phyloP scores from a whole-genome alignment of 2,797 vertebrate genomes.

The Brachyrhaphis roseni region DNA sequence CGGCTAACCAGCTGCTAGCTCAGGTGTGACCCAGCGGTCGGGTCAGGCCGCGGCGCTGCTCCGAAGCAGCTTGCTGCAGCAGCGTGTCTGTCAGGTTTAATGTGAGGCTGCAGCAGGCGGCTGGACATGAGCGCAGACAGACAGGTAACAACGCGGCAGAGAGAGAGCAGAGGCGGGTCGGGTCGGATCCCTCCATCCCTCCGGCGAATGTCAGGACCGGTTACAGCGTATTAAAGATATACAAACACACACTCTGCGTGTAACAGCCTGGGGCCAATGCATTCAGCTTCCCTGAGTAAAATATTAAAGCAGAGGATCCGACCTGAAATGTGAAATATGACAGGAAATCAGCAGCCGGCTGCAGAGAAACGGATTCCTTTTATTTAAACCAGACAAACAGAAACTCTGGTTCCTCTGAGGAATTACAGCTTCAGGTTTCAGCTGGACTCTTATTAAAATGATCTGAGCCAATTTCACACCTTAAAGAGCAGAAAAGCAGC shows the following conservation, averaged over 20 bases:
- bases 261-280: constrained; percentile 37
- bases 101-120: no score
- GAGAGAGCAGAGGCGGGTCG: constrained; percentile 29
- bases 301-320: constrained; percentile 34
- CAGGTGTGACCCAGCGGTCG: not conserved
- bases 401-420: not conserved
- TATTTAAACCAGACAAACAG: not conserved
- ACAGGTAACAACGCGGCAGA: constrained; percentile 16
- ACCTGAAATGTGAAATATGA: constrained; percentile 19
- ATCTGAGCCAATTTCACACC: not conserved
- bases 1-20: not conserved
- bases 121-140: constrained; percentile 7
- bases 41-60: not conserved
- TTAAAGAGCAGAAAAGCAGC: not conserved
- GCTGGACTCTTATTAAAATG: not conserved
- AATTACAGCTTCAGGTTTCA: not conserved
- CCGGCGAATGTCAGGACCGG: constrained; percentile 47
- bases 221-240: constrained; percentile 27
- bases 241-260: constrained; percentile 14
- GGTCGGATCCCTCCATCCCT: constrained; percentile 39
- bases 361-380: not conserved
- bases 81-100: not conserved
- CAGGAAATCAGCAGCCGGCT: constrained; percentile 17
- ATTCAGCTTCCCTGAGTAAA: constrained; percentile 48
- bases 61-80: no score